These are phyloP conservation scores for Mesembrinibis cayennensis DNA, from an alignment of 2,113 vertebrate species.

Conservation along the genomic window DNA sequence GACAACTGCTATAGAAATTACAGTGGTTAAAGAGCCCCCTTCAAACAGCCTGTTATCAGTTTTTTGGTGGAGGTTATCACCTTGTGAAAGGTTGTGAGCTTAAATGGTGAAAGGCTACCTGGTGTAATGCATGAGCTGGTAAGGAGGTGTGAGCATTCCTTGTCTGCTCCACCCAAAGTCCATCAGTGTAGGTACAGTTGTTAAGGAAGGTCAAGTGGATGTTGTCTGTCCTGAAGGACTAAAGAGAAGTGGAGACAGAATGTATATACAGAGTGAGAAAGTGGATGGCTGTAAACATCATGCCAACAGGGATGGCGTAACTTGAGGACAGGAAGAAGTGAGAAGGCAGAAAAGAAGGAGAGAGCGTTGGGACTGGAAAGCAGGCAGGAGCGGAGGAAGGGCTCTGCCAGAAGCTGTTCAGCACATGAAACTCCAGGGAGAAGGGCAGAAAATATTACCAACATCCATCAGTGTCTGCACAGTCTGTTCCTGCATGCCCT, in stretches of 20 bases:
- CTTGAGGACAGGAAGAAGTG: neutral
- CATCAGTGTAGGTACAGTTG: fast-evolving
- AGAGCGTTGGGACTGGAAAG: neutral
- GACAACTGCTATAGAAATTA: neutral
- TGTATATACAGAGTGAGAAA: neutral
- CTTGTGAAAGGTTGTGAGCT: neutral
- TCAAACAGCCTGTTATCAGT: neutral
- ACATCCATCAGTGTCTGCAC: neutral
- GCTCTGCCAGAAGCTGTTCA: neutral
- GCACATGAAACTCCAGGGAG: neutral
- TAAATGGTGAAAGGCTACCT: neutral
- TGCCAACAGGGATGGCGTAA: neutral
- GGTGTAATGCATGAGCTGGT: neutral
- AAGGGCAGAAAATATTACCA: neutral
- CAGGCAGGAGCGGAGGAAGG: neutral
- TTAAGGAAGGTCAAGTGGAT: neutral
- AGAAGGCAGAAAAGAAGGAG: neutral
- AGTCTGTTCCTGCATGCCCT: neutral
- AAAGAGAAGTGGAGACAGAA: neutral
- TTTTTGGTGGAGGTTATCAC: neutral
- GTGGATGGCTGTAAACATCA: neutral
- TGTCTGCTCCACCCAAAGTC: neutral
- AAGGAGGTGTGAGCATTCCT: neutral
- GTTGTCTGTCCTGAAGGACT: neutral
- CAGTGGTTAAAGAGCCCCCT: neutral